Base-by-base conservation (phyloP, 92 coral and sea anemone species). In the Porites lobata region DNA sequence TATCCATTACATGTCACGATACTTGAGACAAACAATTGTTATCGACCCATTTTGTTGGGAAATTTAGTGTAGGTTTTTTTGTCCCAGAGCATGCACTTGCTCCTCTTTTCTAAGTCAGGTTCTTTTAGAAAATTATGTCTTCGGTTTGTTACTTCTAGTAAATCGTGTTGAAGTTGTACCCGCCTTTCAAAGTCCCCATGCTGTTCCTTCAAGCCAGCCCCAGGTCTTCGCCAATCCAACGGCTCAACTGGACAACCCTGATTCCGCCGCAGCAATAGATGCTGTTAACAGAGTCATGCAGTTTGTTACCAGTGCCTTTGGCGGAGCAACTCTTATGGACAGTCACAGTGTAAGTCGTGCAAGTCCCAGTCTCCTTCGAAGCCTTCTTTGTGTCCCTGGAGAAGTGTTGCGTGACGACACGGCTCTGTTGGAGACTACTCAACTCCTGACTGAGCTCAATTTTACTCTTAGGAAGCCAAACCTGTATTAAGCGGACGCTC, bases 321-420 rank as follows among this genome's bases (percentile, higher is more conserved):
- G 85, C 8, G 99, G 98, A 51, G 98, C 99, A 14, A 58, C 65
- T 12, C 86, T 96, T 63, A 76, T 84, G 89, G 99, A 96, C 57
- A 85, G 92, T 20, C 98, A 96, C 71, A 92, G 91, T 83, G 99
- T 96, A 86, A 76, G 95, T 92, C 61, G 5, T 15, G 47, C 47
- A 38, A 8, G 61, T 56, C 15, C 15, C 2, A 14, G 11, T 10
- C 61, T 0, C 15, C 61, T 10, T 10, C 61, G 13, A 9, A 56
- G 61, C 15, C 15, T 14, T 56, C 11, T 56, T 14, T 56, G 61
- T 10, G 61, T 56, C 61, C 4, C 13, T 56, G 61, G 17, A 56
- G 4, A 8, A 56, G 3, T 38, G 47, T 38, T 38, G 47, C 47
- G 47, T 38, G 47, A 38, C 47, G 5, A 38, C 47, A 38, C 47